These are phyloP conservation scores for Conus canariensis DNA, from an alignment of 2,888 invertebrate species.

Conservation along the genomic window DNA sequence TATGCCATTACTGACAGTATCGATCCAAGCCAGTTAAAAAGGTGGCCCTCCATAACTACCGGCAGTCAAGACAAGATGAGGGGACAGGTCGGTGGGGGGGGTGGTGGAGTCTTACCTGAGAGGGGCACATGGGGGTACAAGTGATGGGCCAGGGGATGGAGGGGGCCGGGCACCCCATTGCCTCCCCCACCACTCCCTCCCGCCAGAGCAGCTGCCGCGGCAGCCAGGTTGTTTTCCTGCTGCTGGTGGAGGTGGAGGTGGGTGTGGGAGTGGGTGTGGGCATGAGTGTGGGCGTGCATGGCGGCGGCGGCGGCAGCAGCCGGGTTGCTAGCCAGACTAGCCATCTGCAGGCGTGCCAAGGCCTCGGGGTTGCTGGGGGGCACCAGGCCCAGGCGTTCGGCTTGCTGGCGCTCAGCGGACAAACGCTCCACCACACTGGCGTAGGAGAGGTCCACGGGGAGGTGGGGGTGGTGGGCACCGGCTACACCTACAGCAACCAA, in stretches of 20 bases:
- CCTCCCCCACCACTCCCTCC: slow-evolving; percentile 45
- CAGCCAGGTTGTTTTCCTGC: slow-evolving; percentile 53
- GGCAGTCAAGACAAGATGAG: too few relatives aligned
- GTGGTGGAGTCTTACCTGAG: slow-evolving; percentile 30
- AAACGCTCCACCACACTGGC: slow-evolving; percentile 52
- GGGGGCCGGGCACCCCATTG: slow-evolving; percentile 1
- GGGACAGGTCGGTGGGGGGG: not conserved
- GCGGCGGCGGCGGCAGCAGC: slow-evolving; percentile 59
- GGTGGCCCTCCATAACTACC: not conserved
- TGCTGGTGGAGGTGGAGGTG: slow-evolving; percentile 86
- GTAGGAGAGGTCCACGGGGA: slow-evolving; percentile 51
- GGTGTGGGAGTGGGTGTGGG: slow-evolving; percentile 94
- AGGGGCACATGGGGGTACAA: slow-evolving; percentile 32
- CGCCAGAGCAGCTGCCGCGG: slow-evolving; percentile 49
- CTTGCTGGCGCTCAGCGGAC: slow-evolving; percentile 82
- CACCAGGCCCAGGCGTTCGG: slow-evolving; percentile 84
- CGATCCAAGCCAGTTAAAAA: not conserved
- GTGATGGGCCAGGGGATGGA: slow-evolving; percentile 36
- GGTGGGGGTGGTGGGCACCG: slow-evolving; percentile 39
- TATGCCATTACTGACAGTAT: too few relatives aligned
- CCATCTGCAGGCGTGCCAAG: slow-evolving; percentile 95
- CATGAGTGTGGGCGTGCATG: slow-evolving; percentile 81
- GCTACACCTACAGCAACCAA: slow-evolving; percentile 37
- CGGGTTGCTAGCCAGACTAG: slow-evolving; percentile 83
- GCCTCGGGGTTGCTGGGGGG: slow-evolving; percentile 90